Evolutionary conservation across 2,797 vertebrate species (phyloP), one percentile per base, ranked within the genome.

Genomic region (Thunnus albacares): DNA sequence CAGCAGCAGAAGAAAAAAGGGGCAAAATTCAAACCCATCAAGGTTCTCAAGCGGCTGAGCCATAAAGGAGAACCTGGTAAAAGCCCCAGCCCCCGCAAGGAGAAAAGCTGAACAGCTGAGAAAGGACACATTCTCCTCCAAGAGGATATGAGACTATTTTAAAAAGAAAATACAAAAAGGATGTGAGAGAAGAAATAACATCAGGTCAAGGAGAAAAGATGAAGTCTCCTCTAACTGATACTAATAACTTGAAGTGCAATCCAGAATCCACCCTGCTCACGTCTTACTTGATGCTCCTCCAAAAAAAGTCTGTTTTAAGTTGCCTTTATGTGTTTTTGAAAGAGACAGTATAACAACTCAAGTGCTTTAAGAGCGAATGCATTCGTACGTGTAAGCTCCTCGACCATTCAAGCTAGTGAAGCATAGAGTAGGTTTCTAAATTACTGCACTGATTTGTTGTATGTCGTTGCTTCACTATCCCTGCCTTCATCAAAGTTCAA

Each of bases 21-120:
- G 71, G 91, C 93, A 28, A 99, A 98, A 92, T 99, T 99, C 90
- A 99, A 99, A 93, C 96, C 97, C 78, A 98, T 98, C 79, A 99
- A 99, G 87, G 95, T 98, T 84, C 92, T 99, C 64, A 99, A 98
- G 92, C 94, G 98, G 75, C 94, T 99, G 83, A 96, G 97, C 83
- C 96, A 95, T 72, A 99, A 98, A 93, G 96, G 96, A 33, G 98
- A 98, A 9, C 79, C 94, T 60, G 95, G 95, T 72, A 97, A 93
- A 70, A 90, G 88, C 62, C 85, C 49, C 57, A 94, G 94, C 79
- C 93, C 92, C 8, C 87, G 53, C 10, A 96, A 96, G 64, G 95
- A 96, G 41, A 95, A 95, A 75, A 95, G 92, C 87, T 95, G 91
- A 94, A 65, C 61, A 6, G 22, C 72, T 12, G 69, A 71, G 71